Base-by-base conservation (phyloP, 2,113 vertebrate genomes). In the Aythya baeri region DNA sequence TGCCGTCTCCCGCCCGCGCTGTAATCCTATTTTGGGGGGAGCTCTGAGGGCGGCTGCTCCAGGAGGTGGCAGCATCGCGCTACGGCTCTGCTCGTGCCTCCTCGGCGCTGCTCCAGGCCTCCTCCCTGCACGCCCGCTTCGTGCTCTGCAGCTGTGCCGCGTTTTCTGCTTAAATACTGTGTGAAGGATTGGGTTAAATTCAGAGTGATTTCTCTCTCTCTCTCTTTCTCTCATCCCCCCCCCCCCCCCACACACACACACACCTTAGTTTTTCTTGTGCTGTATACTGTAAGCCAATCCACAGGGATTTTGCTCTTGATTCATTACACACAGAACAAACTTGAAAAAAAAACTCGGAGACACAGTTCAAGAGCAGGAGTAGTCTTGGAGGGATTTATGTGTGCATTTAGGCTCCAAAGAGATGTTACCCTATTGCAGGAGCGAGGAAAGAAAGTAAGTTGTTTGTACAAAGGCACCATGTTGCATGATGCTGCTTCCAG, bases 11-110 rank as follows among this genome's bases (percentile, higher is more conserved):
- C 20, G 21, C 10, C 20, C 46, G 46, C 46, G 46, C 20, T 49
- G 20, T 49, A 49, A 49, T 49, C 46, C 46, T 20, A 22, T 49
- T 49, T 49, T 11, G 22, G 5, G 46, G 20, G 46, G 46, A 49
- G 20, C 20, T 11, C 46, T 21, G 46, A 11, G 46, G 46, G 46
- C 0, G 9, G 34, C 82, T 84, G 65, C 52, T 49, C 95, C 98
- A 97, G 95, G n/a, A 98, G 98, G 93, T 98, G 98, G 97, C 93
- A 98, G 97, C 97, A 97, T 97, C 89, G 96, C 94, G 94, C 98
- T 93, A 97, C 58, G 87, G 62, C 88, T 95, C 11, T 6, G n/a
- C 34, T 22, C 49, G 46, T 49, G 46, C 46, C 46, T 22, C 20
- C 46, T 49, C 46, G 46, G 46, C 20, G 46, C 46, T 49, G 46